A percentile compares a stretch with the other conserved stretches of the same genome.
phyloP scores from a whole-genome alignment of 2,888 invertebrate genomes.

The Neoitamus cyanurus region DNA sequence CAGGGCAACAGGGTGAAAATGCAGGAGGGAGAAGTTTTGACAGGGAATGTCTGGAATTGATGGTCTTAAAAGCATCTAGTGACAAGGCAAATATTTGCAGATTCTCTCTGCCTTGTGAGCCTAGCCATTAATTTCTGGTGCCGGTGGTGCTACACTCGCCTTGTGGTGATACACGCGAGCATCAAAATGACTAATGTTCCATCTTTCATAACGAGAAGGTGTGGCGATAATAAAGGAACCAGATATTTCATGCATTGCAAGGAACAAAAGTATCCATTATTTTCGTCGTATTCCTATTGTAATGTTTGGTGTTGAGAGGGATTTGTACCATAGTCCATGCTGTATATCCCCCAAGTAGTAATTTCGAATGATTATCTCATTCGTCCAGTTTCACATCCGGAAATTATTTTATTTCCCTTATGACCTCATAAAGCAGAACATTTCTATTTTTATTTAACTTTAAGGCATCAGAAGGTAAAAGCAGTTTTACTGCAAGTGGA shows the following conservation, averaged over 20 bases:
- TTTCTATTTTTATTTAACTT: background rate
- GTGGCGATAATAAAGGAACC: conserved; percentile 27
- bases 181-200: conserved; percentile 51
- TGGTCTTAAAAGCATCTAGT: conserved; percentile 51
- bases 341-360: background rate
- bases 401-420: background rate
- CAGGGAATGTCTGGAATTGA: conserved; percentile 48
- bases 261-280: conserved; percentile 40
- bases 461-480: background rate
- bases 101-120: conserved; percentile 34
- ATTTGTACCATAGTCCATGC: background rate
- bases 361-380: background rate
- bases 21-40: conserved; percentile 38
- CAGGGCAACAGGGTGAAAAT: background rate
- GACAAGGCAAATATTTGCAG: conserved; percentile 52
- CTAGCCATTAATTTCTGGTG: conserved; percentile 47
- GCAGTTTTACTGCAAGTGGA: background rate
- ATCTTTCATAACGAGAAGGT: conserved; percentile 26
- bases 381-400: background rate
- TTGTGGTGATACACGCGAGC: conserved; percentile 47
- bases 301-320: background rate
- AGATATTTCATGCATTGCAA: conserved; percentile 31
- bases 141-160: background rate
- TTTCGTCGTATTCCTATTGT: conserved; percentile 7
- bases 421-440: background rate